These are phyloP conservation scores for Mellilla xanthometata DNA, from an alignment of 2,888 invertebrate genomes.

Conservation along the genomic window DNA sequence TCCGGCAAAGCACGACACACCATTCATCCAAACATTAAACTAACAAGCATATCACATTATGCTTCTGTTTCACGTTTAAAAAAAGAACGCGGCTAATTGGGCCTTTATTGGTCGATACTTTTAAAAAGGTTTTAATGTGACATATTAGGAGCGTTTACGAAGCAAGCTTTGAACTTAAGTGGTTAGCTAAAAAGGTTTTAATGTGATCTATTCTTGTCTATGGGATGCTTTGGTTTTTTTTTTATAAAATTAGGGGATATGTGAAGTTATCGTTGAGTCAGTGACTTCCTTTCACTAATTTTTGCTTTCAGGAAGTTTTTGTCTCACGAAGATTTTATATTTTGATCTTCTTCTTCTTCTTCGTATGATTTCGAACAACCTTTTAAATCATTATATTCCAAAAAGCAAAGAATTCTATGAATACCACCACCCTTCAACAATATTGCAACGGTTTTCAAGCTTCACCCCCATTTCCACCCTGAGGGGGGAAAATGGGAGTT, in stretches of 20 bases:
- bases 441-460: too few relatives aligned
- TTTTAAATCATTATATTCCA: too few relatives aligned
- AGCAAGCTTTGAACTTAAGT: slow-evolving; percentile 43
- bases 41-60: slow-evolving; percentile 40
- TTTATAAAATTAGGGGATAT: background rate
- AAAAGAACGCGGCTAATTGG: slow-evolving; percentile 50
- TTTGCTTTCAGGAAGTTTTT: too few relatives aligned
- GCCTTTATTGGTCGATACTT: slow-evolving; percentile 49
- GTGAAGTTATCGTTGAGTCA: background rate
- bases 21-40: slow-evolving; percentile 22
- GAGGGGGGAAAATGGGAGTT: background rate
- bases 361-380: too few relatives aligned
- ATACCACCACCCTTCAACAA: too few relatives aligned
- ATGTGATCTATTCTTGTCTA: slow-evolving; percentile 19
- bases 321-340: too few relatives aligned
- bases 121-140: slow-evolving; percentile 38
- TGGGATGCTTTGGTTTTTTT: slow-evolving; percentile 6
- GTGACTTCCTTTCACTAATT: too few relatives aligned
- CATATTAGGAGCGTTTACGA: slow-evolving; percentile 50
- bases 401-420: too few relatives aligned
- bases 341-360: too few relatives aligned
- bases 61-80: slow-evolving; percentile 36
- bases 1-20: slow-evolving; percentile 4
- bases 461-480: too few relatives aligned
- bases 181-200: slow-evolving; percentile 33